These are phyloP conservation scores for Diprion similis DNA, from an alignment of 1,140 invertebrate species.

Conservation along the genomic window DNA sequence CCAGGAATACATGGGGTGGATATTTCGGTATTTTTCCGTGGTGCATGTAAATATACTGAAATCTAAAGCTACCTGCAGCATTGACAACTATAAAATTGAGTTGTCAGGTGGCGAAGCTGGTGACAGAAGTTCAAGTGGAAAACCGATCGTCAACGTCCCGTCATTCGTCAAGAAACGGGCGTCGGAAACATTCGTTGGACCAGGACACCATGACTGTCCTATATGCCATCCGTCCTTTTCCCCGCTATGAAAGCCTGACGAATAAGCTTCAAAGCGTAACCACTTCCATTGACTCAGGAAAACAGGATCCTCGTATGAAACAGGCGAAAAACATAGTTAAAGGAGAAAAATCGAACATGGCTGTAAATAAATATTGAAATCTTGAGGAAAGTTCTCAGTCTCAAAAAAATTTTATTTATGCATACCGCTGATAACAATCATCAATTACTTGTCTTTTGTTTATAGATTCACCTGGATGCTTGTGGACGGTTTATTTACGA, in stretches of 20 bases:
- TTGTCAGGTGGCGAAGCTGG: too few relatives aligned
- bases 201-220: not conserved
- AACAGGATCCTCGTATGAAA: not conserved
- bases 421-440: too few relatives aligned
- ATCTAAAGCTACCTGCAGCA: too few relatives aligned
- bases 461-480: too few relatives aligned
- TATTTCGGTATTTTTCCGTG: not conserved
- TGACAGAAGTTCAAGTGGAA: not conserved
- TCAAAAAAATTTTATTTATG: too few relatives aligned
- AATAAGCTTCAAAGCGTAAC: not conserved
- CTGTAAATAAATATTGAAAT: too few relatives aligned
- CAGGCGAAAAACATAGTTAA: too few relatives aligned
- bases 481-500: too few relatives aligned
- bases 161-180: constrained; percentile 7
- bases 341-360: too few relatives aligned
- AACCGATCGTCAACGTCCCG: not conserved
- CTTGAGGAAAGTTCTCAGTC: too few relatives aligned
- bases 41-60: not conserved
- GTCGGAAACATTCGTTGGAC: not conserved
- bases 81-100: too few relatives aligned
- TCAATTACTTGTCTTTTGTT: too few relatives aligned
- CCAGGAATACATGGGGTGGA: constrained; percentile 1
- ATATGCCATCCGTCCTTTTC: not conserved
- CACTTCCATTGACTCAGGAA: not conserved
- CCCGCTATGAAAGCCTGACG: not conserved